Base-by-base conservation (phyloP, 1,140 invertebrate species). In the Drosophila hydei region DNA sequence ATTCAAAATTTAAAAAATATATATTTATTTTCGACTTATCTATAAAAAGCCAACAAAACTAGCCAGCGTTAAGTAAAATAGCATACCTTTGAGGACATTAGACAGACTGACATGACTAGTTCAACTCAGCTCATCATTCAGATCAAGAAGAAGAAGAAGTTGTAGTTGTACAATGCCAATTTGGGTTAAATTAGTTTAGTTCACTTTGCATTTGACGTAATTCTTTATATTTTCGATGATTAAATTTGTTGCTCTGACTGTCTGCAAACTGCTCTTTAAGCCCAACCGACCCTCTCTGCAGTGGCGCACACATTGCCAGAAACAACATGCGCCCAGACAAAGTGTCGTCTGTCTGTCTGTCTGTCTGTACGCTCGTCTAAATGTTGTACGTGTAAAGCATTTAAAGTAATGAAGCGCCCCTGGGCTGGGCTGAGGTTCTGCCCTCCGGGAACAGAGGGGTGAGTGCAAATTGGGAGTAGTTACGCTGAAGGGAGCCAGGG, bases 311-410 rank as follows among this genome's bases (percentile, higher is more conserved):
- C 36, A 52, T 51, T 42, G 23, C 36, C 21, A 47, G 33, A 61
- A 54, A 55, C 54, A 64, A 75, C 52, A 61, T 51, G 45, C 62
- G 63, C 36, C 58, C 47, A 30, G 59, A 68, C 80, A 71, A 48
- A 55, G 58, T 75, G 81, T 87, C 59, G 60, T 42, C 74, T 43
- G 62, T 74, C 81, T 56, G 38, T 65, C 52, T 52, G 58, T 18
- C 77, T 43, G 62, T 77, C 77, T 52, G 40, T 67, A 50, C 59
- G 59, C 21, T 67, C 38, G 58, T 54, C 81, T 78, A 81, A 87
- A 88, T 75, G 60, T 70, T 83, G 75, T 78, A 87, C 83, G 81
- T 87, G 81, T 78, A 81, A 87, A 83, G 83, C 81, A 87, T 87
- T 87, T 87, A 89, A 87, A 87, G 79, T 87, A 87, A 87, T 88